These are phyloP conservation scores for Gallinago nigripennis DNA, from an alignment of 2,797 vertebrate species.

Conservation along the genomic window DNA sequence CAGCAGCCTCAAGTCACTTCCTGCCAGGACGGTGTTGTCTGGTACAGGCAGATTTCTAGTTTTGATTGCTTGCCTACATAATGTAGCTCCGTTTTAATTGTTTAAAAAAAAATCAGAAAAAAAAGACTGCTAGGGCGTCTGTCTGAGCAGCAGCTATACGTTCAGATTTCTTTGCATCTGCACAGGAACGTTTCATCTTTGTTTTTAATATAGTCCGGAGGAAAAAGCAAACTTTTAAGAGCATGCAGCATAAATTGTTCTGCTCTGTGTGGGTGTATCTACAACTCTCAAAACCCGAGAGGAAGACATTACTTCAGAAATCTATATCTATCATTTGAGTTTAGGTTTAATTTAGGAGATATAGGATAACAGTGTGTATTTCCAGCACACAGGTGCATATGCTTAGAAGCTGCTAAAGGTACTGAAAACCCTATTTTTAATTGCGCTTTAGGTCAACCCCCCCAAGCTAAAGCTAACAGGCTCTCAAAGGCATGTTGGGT, in stretches of 20 bases:
- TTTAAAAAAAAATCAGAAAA: too few relatives aligned
- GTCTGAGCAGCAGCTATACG: fast-evolving
- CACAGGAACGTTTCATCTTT: neutral
- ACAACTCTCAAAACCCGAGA: neutral
- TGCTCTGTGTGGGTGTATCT: neutral
- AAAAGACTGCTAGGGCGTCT: too few relatives aligned
- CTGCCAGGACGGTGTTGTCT: fast-evolving
- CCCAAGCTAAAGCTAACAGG: neutral
- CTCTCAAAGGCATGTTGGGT: fast-evolving
- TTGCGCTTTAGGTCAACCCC: neutral
- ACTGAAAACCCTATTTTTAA: neutral
- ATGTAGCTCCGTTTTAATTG: fast-evolving
- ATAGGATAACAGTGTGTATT: neutral
- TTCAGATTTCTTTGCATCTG: neutral
- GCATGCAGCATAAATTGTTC: neutral
- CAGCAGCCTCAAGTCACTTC: fast-evolving
- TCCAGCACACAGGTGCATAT: neutral
- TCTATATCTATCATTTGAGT: fast-evolving
- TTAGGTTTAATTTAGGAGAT: neutral
- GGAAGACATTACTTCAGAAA: neutral
- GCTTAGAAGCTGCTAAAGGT: neutral
- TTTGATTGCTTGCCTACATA: fast-evolving
- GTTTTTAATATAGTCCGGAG: neutral
- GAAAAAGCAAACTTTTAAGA: neutral
- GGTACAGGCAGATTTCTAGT: fast-evolving